phyloP scores from a whole-genome alignment of 2,888 invertebrate genomes.

The Tiphia femorata region DNA sequence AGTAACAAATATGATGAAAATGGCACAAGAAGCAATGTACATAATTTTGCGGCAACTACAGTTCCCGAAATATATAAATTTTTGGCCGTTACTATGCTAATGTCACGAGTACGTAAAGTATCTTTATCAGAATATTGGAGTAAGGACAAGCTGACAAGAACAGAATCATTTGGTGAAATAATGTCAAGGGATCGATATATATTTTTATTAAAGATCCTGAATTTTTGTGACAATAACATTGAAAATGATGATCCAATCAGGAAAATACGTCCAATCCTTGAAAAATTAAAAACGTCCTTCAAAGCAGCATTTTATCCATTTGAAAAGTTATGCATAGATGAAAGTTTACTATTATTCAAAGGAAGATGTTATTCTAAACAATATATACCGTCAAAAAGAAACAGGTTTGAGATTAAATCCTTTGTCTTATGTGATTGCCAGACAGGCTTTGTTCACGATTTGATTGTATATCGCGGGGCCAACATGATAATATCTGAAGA shows the following conservation, averaged over 20 bases:
- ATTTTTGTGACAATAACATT: constrained; percentile 9
- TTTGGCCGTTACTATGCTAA: constrained; percentile 15
- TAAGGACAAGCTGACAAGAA: constrained; percentile 17
- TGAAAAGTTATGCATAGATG: constrained; percentile 9
- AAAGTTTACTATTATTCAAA: neutral
- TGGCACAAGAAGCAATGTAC: constrained; percentile 1
- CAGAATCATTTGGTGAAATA: constrained; percentile 18
- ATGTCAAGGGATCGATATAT: constrained; percentile 17
- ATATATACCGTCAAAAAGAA: constrained; percentile 2
- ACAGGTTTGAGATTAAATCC: constrained; percentile 9
- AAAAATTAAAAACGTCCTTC: neutral
- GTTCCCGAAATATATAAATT: constrained; percentile 17
- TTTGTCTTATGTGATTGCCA: constrained; percentile 13
- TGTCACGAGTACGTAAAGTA: constrained; percentile 15
- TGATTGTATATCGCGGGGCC: constrained; percentile 8
- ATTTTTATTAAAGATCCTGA: constrained; percentile 16
- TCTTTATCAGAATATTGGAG: constrained; percentile 15
- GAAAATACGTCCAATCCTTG: neutral
- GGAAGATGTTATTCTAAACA: constrained; percentile 1
- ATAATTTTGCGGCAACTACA: constrained; percentile 9
- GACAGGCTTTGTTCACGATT: constrained; percentile 10
- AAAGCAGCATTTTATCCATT: neutral
- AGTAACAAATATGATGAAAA: constrained; percentile 8
- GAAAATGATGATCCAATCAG: neutral
- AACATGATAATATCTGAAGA: constrained; percentile 9